Evolutionary conservation across 2,113 vertebrate genomes (phyloP).

Genomic region (Rhinopomastus cyanomelas): DNA sequence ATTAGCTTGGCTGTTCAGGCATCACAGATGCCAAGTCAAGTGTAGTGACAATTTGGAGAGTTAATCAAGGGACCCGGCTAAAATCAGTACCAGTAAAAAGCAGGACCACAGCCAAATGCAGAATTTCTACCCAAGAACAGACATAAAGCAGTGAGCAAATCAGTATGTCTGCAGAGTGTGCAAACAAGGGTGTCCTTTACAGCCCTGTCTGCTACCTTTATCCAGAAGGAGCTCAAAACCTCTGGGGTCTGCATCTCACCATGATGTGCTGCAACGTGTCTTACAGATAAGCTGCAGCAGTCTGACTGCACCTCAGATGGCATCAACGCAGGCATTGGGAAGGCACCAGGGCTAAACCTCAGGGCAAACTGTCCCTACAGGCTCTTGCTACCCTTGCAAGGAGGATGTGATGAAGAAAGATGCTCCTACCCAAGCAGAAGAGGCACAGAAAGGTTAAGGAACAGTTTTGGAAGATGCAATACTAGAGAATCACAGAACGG

Average conservation of each 20-base stretch:
- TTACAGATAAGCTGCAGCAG: neutral
- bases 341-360: neutral
- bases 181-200: neutral
- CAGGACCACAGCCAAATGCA: neutral
- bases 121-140: neutral
- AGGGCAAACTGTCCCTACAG: neutral
- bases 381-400: neutral
- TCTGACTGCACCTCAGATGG: neutral
- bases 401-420: neutral
- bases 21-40: neutral
- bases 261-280: neutral
- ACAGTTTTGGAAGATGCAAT: neutral
- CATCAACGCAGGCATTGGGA: neutral
- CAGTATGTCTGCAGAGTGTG: fast-evolving
- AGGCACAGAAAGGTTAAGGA: neutral
- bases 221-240: neutral
- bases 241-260: neutral
- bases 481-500: neutral
- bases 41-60: neutral
- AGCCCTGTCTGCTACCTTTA: neutral
- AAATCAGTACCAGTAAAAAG: neutral
- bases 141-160: neutral
- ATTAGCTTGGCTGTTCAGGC: neutral
- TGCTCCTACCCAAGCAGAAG: neutral
- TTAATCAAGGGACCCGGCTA: neutral